phyloP scores from a whole-genome alignment of 2,888 invertebrate species.

The Biston stratarius region DNA sequence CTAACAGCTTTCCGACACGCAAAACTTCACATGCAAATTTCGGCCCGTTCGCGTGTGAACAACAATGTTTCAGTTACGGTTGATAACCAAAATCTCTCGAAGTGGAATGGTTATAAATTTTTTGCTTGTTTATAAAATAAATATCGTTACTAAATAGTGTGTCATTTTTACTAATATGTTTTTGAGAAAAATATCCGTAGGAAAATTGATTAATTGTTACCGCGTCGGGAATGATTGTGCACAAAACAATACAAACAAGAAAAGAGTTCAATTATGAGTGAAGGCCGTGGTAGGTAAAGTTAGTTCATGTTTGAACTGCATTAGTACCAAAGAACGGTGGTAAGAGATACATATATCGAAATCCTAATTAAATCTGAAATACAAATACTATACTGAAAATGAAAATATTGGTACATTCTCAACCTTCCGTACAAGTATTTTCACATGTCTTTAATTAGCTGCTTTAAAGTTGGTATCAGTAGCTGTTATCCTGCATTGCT shows the following conservation, averaged over 20 bases:
- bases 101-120: slow-evolving; percentile 55
- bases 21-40: slow-evolving; percentile 57
- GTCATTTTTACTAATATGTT: slow-evolving; percentile 29
- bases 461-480: slow-evolving; percentile 31
- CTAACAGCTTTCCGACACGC: slow-evolving; percentile 81
- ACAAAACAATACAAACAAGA: slow-evolving; percentile 31
- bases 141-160: slow-evolving; percentile 52
- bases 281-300: too few relatives aligned
- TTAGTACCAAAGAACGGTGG: too few relatives aligned
- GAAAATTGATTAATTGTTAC: slow-evolving; percentile 40
- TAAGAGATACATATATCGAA: too few relatives aligned
- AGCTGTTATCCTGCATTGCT: slow-evolving; percentile 32
- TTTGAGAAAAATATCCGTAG: slow-evolving; percentile 46
- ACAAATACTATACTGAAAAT: too few relatives aligned
- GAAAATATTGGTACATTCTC: too few relatives aligned
- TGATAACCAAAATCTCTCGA: slow-evolving; percentile 58
- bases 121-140: slow-evolving; percentile 57
- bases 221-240: slow-evolving; percentile 33
- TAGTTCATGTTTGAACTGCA: too few relatives aligned
- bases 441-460: slow-evolving; percentile 43
- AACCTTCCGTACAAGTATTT: slow-evolving; percentile 31
- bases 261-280: slow-evolving; percentile 20
- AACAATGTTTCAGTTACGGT: slow-evolving; percentile 70
- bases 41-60: slow-evolving; percentile 74
- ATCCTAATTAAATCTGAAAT: too few relatives aligned